Conservation (phyloP, 2,113 vertebrate species). For the Brachypodius melanocephalos region DNA sequence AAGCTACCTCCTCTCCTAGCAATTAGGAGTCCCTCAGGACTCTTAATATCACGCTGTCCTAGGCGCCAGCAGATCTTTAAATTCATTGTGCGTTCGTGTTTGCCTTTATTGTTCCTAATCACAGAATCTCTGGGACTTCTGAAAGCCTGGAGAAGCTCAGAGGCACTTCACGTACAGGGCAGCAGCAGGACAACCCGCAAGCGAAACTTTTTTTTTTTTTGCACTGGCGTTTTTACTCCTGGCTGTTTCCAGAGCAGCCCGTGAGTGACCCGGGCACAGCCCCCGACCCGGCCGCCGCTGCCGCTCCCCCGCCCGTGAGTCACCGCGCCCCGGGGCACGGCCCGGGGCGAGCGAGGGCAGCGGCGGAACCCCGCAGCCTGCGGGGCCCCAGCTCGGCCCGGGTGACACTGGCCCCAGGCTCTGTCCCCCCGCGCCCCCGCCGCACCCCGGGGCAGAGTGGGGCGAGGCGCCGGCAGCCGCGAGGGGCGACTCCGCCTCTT, state of each 20-base stretch:
- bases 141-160: background rate
- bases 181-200: rapidly evolving
- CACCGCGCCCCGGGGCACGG: background rate
- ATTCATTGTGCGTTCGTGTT: rapidly evolving
- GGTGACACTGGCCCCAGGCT: background rate
- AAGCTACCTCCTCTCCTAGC: background rate
- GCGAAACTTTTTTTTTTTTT: background rate
- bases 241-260: rapidly evolving
- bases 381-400: background rate
- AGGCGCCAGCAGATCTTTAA: rapidly evolving
- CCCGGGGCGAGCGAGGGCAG: background rate
- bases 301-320: background rate
- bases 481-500: background rate
- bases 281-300: background rate
- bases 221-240: rapidly evolving
- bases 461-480: background rate
- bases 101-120: background rate
- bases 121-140: background rate
- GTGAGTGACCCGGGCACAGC: background rate
- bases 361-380: background rate
- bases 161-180: rapidly evolving
- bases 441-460: too few relatives aligned
- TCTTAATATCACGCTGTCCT: rapidly evolving
- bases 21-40: too few relatives aligned
- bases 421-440: background rate